phyloP scores from a whole-genome alignment of 2,797 vertebrate species.

The Myiotriccus ornatus region DNA sequence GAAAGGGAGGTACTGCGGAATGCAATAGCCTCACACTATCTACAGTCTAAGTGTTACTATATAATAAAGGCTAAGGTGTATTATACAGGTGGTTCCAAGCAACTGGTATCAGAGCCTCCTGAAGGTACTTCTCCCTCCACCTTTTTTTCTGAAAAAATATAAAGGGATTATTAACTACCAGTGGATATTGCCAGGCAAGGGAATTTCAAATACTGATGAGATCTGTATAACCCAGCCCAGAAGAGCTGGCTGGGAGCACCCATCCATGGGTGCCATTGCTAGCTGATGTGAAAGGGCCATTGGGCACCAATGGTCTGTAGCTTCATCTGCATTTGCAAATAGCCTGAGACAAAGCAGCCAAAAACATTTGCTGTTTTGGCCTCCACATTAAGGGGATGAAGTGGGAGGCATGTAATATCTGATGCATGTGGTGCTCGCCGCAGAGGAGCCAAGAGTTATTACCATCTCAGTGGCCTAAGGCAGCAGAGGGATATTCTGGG shows the following conservation, averaged over 20 bases:
- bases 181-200: background rate
- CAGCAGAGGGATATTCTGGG: background rate
- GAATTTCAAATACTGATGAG: background rate
- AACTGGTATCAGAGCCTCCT: background rate
- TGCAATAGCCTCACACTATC: background rate
- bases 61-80: background rate
- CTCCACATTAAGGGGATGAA: background rate
- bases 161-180: background rate
- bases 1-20: background rate
- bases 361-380: background rate
- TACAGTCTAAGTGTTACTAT: background rate
- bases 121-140: background rate
- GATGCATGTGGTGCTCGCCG: rapidly evolving
- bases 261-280: rapidly evolving
- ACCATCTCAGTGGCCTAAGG: background rate
- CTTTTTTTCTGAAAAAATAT: background rate
- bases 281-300: background rate
- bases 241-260: background rate
- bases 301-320: background rate
- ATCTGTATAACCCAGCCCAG: background rate
- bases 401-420: background rate
- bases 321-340: background rate
- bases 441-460: background rate
- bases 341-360: background rate
- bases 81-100: background rate